A percentile compares a stretch with the other conserved stretches of the same genome.
These are phyloP conservation scores for Ceratina calcarata DNA, from an alignment of 1,140 invertebrate genomes.

Conservation along the genomic window DNA sequence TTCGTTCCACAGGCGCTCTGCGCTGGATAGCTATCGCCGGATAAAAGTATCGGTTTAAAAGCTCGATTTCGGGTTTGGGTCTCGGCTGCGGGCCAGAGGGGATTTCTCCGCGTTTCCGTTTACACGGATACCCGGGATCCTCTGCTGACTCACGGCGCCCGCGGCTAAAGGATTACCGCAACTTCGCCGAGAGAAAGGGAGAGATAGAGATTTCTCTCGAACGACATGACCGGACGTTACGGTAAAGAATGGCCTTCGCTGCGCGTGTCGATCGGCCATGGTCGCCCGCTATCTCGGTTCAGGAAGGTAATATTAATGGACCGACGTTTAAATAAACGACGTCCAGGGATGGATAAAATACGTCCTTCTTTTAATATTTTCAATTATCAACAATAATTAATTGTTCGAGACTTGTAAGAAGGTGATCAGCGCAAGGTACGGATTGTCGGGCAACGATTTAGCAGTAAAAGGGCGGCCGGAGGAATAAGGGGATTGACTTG, in stretches of 20 bases:
- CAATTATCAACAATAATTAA: too few relatives aligned
- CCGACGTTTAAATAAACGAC: too few relatives aligned
- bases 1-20: background rate
- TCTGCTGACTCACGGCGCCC: conserved; percentile 42
- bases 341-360: too few relatives aligned
- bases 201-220: background rate
- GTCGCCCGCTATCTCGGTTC: too few relatives aligned
- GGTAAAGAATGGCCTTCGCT: background rate
- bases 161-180: conserved; percentile 46
- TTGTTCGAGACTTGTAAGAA: background rate
- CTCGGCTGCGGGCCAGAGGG: conserved; percentile 14
- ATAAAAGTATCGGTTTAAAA: conserved; percentile 45
- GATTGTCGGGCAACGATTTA: background rate
- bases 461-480: background rate
- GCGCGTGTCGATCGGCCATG: background rate
- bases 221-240: background rate
- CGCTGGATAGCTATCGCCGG: conserved; percentile 11
- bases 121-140: conserved; percentile 35
- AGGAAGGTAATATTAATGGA: background rate
- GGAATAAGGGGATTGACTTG: conserved; percentile 4
- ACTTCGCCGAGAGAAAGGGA: background rate
- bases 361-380: too few relatives aligned
- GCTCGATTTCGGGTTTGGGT: conserved; percentile 12
- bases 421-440: background rate
- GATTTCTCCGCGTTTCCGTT: conserved; percentile 37